Evolutionary conservation across 1,140 invertebrate genomes (phyloP), one percentile per base, ranked within the genome.

Genomic region (Coenobita brevimanus): DNA sequence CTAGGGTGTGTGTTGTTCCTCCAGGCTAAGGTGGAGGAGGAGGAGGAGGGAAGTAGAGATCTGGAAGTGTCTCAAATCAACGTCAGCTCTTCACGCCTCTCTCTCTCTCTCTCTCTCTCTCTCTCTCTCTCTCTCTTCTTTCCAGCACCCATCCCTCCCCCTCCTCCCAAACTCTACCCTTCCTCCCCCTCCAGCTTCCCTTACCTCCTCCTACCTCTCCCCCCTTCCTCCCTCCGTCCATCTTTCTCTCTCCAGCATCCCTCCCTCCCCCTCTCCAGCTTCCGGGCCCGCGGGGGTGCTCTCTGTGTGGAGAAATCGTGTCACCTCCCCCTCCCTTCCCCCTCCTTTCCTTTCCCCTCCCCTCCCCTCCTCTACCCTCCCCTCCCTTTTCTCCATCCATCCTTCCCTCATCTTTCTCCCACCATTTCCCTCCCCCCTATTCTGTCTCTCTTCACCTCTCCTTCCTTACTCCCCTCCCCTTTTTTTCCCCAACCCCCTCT

Each of bases 81-180:
- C 50, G 33, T 8, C 30, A 27, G 4, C 57, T 30, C 76, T 79
- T 30, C 24, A 62, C 60, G n/a, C 54, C 57, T 50, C 24, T 54
- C n/a, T 50, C 30, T 57, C 50, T 30, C n/a, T 13, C 21, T 78
- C 75, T n/a, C 76, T 50, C n/a, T 21, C n/a, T 2, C 75, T 21
- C n/a, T n/a, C 24, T 69, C n/a, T 69, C 67, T 71, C 67, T 71
- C 67, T 71, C 67, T 71, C 67, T 71, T 21, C 41, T 21, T 71
- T 21, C 41, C 62, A 38, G 33, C 41, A 13, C 41, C 67, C 41
- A 30, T 71, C 67, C 41, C 67, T 71, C 67, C 41, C 67, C 41
- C 67, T 71, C 67, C 41, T 38, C 41, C 67, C 41, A 30, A 38
- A 30, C 41, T 33, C 2, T 10, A 1, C 21, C 36, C 21, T n/a